Conservation (phyloP, 2,113 vertebrate genomes). For the Prionailurus viverrinus region DNA sequence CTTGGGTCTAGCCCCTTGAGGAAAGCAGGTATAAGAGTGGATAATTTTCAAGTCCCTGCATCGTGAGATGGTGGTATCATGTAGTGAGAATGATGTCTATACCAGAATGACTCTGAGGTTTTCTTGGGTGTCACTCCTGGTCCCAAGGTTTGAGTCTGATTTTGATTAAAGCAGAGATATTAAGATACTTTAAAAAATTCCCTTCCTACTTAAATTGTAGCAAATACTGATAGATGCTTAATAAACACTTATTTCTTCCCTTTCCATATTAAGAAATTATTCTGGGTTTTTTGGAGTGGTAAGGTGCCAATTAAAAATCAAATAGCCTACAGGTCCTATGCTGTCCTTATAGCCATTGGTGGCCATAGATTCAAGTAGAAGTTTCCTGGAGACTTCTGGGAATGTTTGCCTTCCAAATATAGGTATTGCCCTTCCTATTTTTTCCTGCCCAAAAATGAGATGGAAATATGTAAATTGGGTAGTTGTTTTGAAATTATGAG, state of each 20-base stretch:
- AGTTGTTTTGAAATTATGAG: not conserved
- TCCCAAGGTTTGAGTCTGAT: not conserved
- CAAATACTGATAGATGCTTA: not conserved
- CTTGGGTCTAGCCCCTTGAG: not conserved
- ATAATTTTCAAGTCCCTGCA: not conserved
- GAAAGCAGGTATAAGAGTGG: not conserved
- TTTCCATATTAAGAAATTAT: not conserved
- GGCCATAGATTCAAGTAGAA: not conserved
- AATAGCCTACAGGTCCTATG: not conserved
- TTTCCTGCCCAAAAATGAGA: not conserved
- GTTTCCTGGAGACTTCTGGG: not conserved
- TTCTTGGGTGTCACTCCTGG: not conserved
- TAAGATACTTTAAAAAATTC: not conserved
- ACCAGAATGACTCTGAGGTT: not conserved
- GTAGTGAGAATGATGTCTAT: not conserved
- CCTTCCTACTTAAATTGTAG: not conserved
- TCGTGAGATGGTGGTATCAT: not conserved
- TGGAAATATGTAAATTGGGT: not conserved
- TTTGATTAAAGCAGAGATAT: not conserved
- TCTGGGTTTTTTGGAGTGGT: not conserved
- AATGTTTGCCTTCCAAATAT: not conserved
- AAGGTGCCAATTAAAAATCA: not conserved
- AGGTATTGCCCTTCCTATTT: not conserved
- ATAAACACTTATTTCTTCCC: not conserved
- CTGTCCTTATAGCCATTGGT: not conserved